Base-by-base conservation (phyloP, 1,140 invertebrate species). In the Bombus pyrosoma region DNA sequence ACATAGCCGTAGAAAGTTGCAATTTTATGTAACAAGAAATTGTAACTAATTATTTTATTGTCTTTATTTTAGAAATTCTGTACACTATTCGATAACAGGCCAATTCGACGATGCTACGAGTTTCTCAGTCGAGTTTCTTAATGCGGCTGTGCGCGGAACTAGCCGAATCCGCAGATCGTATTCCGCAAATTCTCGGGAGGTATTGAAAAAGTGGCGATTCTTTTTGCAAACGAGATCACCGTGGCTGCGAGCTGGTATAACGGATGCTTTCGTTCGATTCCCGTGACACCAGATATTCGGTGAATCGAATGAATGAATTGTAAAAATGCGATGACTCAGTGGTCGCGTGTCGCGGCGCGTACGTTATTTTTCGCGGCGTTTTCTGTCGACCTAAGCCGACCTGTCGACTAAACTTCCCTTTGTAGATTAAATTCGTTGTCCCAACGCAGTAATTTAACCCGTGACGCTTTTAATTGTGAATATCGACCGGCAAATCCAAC, bases 291-390 rank as follows among this genome's bases (percentile, higher is more conserved):
- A 28, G 28, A 75, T 78, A 86, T 88, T 88, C 79, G 75, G 18
- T 53, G 22, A 15, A 47, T 66, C 15, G 53, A n/a, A 53, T 18
- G 66, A 73, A 34, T 41, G 18, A 34, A 39, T 83, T 76, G 87
- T 89, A 88, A 88, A 89, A 89, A 89, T 86, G 75, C 73, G 88
- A 89, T 89, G 87, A 89, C 78, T 88, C 88, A 83, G 86, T 88
- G 37, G 64, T 39, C 62, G 71, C 83, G 28, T 62, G 59, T 62
- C 28, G 8, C 85, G 47, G 47, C 47, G 47, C 5, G 18, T 53
- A 53, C 18, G 5, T 22, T 53, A 53, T 53, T 22, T 53, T 53
- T 53, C 88, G 83, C 43, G 34, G 59, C 69, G 37, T 39, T 83
- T 89, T 86, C 83, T 88, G 88, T 83, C 83, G 88, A 89, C 73